Evolutionary conservation across 2,888 invertebrate species (phyloP).

Genomic region (Serripes groenlandicus): DNA sequence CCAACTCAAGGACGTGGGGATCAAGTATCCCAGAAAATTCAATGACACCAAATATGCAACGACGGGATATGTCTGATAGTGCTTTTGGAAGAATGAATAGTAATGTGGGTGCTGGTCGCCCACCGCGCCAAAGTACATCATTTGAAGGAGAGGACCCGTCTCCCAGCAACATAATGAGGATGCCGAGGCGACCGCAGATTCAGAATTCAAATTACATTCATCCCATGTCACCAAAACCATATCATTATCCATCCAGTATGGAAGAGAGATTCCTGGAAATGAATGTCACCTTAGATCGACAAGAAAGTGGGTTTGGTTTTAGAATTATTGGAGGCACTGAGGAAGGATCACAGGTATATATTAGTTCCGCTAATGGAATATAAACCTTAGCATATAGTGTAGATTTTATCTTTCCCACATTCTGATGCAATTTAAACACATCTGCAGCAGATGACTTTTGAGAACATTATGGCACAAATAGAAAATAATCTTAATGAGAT

Average conservation of each 20-base stretch:
- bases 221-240: slow-evolving; percentile 68
- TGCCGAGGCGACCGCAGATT: slow-evolving; percentile 75
- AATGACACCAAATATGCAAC: slow-evolving; percentile 63
- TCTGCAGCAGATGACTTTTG: too few species aligned
- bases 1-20: slow-evolving; percentile 68
- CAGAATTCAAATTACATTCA: slow-evolving; percentile 68
- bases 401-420: not conserved
- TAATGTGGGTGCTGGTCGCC: slow-evolving; percentile 77
- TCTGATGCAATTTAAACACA: too few species aligned
- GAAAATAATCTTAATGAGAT: too few species aligned
- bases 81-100: slow-evolving; percentile 62
- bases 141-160: slow-evolving; percentile 89
- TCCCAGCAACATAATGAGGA: slow-evolving; percentile 81
- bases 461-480: too few species aligned
- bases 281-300: slow-evolving; percentile 93
- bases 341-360: slow-evolving; percentile 95
- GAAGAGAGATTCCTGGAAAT: slow-evolving; percentile 88
- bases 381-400: not conserved
- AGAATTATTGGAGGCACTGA: slow-evolving; percentile 99
- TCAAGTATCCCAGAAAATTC: slow-evolving; percentile 68
- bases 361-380: not conserved
- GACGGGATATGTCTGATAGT: slow-evolving; percentile 65
- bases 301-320: slow-evolving; percentile 98
- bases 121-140: slow-evolving; percentile 88
- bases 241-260: slow-evolving; percentile 70